phyloP scores from a whole-genome alignment of 2,797 vertebrate species.

The Coilia nasus region DNA sequence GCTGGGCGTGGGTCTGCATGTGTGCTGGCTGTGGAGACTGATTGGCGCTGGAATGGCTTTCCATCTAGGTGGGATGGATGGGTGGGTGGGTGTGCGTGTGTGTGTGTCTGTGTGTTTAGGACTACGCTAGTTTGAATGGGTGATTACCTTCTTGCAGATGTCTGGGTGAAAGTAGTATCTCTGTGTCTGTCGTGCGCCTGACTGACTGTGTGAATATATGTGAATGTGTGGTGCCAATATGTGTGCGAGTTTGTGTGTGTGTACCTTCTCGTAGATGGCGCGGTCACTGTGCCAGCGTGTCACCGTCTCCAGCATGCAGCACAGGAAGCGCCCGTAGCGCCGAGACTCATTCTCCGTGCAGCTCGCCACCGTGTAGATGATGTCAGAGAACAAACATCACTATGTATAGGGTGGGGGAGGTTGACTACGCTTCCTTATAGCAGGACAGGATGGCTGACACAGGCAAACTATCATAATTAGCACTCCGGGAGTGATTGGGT shows the following conservation, averaged over 20 bases:
- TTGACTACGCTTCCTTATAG: too few relatives aligned
- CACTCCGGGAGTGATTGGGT: too few relatives aligned
- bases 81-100: background rate
- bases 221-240: too few relatives aligned
- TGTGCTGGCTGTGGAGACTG: background rate
- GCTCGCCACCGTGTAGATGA: conserved; percentile 98
- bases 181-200: background rate
- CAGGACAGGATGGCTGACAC: too few relatives aligned
- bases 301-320: conserved; percentile 98
- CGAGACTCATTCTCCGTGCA: conserved; percentile 99
- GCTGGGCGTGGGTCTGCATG: background rate
- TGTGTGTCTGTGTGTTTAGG: background rate
- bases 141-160: background rate
- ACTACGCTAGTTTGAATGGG: background rate
- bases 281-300: conserved; percentile 98
- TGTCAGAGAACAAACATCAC: conserved; percentile 98
- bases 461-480: too few relatives aligned
- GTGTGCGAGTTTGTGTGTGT: too few relatives aligned
- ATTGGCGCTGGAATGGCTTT: background rate
- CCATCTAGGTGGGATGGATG: background rate
- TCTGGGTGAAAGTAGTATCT: background rate
- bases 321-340: conserved; percentile 96
- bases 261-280: conserved; percentile 95
- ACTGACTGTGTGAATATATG: background rate
- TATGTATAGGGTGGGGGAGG: too few relatives aligned